Conservation (phyloP, 2,113 vertebrate species). For the Xenopus borealis region DNA sequence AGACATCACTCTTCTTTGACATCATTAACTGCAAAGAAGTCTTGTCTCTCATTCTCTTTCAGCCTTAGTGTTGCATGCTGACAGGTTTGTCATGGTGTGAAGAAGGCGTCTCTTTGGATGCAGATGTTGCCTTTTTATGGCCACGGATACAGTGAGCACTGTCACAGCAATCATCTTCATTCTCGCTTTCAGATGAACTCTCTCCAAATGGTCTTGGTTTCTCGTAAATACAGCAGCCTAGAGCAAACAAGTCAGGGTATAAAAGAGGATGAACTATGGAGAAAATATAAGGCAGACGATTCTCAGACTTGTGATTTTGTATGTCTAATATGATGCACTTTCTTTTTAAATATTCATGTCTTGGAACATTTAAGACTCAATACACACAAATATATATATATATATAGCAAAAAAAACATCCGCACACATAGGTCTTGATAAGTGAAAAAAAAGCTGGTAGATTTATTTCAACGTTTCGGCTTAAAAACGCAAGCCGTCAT, state of each 20-base stretch:
- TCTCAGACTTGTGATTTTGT: too few species aligned
- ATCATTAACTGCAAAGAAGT: neutral
- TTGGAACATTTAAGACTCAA: too few species aligned
- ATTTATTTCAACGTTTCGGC: too few species aligned
- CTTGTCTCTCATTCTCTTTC: neutral
- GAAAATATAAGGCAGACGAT: too few species aligned
- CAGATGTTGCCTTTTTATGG: constrained; percentile 63
- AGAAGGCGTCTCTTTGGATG: constrained; percentile 18
- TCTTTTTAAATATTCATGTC: too few species aligned
- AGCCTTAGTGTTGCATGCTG: constrained; percentile 35
- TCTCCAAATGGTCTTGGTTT: constrained; percentile 86
- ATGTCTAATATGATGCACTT: too few species aligned
- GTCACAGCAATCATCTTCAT: constrained; percentile 82
- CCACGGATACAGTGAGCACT: constrained; percentile 87
- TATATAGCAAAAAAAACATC: too few species aligned
- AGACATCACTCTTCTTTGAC: neutral
- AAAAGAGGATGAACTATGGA: too few species aligned
- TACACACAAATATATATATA: too few species aligned
- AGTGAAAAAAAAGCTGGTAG: too few species aligned
- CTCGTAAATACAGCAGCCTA: constrained; percentile 91
- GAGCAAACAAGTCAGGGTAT: neutral
- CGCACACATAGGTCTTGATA: too few species aligned
- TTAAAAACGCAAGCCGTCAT: too few species aligned
- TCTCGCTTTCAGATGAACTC: constrained; percentile 88
- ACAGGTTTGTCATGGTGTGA: constrained; percentile 4